A percentile compares a stretch with the other conserved stretches of the same genome.
Evolutionary conservation across 2,888 invertebrate species (phyloP).

Genomic region (Choristoneura rosaceana): DNA sequence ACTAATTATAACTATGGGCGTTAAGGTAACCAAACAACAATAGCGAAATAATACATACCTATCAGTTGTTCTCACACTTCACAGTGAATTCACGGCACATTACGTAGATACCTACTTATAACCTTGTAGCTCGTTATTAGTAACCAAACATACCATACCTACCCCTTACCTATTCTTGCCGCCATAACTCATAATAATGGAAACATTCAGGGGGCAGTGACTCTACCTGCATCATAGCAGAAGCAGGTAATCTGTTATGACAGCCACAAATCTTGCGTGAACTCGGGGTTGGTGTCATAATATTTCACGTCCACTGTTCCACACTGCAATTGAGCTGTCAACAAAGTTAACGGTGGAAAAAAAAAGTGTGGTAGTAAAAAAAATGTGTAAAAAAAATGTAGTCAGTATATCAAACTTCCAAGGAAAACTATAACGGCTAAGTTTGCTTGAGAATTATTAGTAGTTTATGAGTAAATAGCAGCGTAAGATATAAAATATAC

Average conservation of each 20-base stretch:
- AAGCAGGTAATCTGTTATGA: conserved; percentile 23
- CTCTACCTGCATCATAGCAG: conserved; percentile 15
- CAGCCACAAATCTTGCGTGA: conserved; percentile 23
- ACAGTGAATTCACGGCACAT: background rate
- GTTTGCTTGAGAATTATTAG: too few relatives aligned
- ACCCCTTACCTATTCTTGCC: background rate
- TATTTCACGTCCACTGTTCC: conserved; percentile 11
- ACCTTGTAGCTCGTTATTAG: background rate
- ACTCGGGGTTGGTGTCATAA: conserved; percentile 6
- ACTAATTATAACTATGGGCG: too few relatives aligned
- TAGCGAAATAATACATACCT: too few relatives aligned
- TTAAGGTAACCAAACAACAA: too few relatives aligned
- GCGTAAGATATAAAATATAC: too few relatives aligned
- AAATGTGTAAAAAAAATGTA: too few relatives aligned
- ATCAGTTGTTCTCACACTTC: background rate
- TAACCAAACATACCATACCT: conserved; percentile 4
- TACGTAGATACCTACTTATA: too few relatives aligned
- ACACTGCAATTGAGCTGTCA: conserved; percentile 5
- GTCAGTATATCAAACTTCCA: too few relatives aligned
- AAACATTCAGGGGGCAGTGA: conserved; percentile 18
- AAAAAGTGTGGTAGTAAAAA: too few relatives aligned
- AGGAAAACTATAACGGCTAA: too few relatives aligned
- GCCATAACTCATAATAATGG: conserved; percentile 21
- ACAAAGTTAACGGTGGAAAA: conserved; percentile 3
- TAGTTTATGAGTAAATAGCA: too few relatives aligned